A percentile compares a stretch with the other conserved stretches of the same genome.
Conservation (phyloP, 2,113 vertebrate genomes). For the Acanthochromis polyacanthus region DNA sequence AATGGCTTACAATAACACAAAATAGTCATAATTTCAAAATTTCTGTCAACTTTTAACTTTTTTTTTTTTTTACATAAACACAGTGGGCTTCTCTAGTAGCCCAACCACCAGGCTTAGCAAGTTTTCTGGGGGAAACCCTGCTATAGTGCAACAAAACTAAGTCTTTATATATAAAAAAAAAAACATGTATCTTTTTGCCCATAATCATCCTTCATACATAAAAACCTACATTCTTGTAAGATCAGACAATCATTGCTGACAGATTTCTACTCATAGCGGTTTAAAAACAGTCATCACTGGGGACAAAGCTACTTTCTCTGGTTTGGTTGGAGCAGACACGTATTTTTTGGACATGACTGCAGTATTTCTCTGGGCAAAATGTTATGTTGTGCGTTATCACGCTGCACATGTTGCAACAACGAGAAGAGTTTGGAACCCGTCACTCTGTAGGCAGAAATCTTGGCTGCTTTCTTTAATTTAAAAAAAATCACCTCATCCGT, state of each 20-base stretch:
- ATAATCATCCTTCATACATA: neutral
- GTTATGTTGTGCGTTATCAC: slow-evolving; percentile 24
- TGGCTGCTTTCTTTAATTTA: neutral
- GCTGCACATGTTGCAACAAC: slow-evolving; percentile 10
- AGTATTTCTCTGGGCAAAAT: slow-evolving; percentile 11
- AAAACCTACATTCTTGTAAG: neutral
- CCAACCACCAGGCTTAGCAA: too few species aligned
- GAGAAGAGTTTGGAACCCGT: neutral
- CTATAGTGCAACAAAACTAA: too few species aligned
- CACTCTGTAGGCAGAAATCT: neutral
- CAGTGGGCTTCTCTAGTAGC: too few species aligned
- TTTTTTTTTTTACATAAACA: too few species aligned
- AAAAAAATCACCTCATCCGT: neutral
- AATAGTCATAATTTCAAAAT: too few species aligned
- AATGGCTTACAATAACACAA: too few species aligned
- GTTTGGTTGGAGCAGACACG: neutral
- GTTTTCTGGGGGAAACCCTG: too few species aligned
- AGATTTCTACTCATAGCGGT: neutral
- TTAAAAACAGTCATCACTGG: neutral
- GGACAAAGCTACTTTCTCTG: slow-evolving; percentile 1
- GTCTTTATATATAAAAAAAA: too few species aligned
- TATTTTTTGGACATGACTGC: slow-evolving; percentile 7
- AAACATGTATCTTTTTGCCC: neutral
- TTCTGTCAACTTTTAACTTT: too few species aligned
- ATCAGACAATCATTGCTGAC: neutral